Conservation (phyloP, 1,140 invertebrate genomes). For the Diachasmimorpha longicaudata region DNA sequence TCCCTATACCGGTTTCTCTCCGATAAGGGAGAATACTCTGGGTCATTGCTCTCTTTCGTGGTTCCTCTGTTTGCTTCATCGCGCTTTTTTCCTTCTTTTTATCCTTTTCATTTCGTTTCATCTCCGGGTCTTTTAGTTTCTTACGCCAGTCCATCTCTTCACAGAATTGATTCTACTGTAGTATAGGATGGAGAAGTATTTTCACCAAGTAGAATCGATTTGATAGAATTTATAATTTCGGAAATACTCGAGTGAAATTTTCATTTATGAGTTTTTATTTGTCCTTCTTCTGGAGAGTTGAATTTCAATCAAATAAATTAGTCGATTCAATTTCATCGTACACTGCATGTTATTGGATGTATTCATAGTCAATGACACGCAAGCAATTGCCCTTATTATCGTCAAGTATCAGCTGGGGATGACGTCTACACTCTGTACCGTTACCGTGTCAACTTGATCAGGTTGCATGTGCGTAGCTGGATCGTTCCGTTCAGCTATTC, state of each 20-base stretch:
- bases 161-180: background rate
- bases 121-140: background rate
- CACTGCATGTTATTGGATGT: background rate
- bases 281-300: background rate
- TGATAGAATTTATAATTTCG: constrained; percentile 3
- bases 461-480: background rate
- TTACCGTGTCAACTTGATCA: background rate
- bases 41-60: constrained; percentile 10
- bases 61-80: background rate
- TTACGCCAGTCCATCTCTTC: background rate
- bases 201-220: background rate
- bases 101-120: background rate
- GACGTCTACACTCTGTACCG: background rate
- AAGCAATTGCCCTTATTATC: constrained; percentile 1
- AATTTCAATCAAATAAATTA: background rate
- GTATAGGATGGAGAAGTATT: background rate
- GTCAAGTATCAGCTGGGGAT: background rate
- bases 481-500: background rate
- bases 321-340: background rate
- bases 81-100: background rate
- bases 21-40: background rate
- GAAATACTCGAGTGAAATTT: background rate
- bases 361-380: background rate
- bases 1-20: background rate
- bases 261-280: background rate